phyloP scores from a whole-genome alignment of 2,113 vertebrate species.

The Ciconia boyciana region DNA sequence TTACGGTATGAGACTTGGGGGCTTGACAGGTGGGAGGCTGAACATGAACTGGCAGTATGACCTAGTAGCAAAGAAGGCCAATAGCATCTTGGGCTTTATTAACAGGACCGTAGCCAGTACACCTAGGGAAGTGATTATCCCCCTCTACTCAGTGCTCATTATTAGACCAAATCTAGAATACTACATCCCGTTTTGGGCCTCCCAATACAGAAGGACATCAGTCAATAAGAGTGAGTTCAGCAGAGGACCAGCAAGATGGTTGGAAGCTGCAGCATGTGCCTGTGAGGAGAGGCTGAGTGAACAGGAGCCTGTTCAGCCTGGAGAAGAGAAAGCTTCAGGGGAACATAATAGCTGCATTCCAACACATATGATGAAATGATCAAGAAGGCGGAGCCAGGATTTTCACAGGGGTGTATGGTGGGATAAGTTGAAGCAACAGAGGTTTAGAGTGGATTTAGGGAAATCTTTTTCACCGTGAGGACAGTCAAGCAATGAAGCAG shows the following conservation, averaged over 20 bases:
- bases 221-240: not conserved
- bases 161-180: not conserved
- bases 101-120: not conserved
- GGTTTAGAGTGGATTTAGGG: not conserved
- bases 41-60: not conserved
- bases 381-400: not conserved
- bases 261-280: not conserved
- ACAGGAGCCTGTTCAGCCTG: not conserved
- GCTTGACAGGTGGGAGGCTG: not conserved
- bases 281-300: not conserved
- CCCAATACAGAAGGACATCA: not conserved
- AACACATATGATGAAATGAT: not conserved
- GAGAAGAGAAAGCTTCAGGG: not conserved
- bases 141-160: not conserved
- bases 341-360: not conserved
- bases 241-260: not conserved
- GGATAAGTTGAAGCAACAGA: not conserved
- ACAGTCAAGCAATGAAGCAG: not conserved
- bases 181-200: not conserved
- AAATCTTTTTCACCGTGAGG: not conserved
- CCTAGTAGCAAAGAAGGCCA: not conserved
- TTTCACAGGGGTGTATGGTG: not conserved
- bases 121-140: not conserved
- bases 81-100: not conserved
- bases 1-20: not conserved